A percentile compares a stretch with the other conserved stretches of the same genome.
Evolutionary conservation across 2,888 invertebrate genomes (phyloP).

Genomic region (Priocnemis perturbator): DNA sequence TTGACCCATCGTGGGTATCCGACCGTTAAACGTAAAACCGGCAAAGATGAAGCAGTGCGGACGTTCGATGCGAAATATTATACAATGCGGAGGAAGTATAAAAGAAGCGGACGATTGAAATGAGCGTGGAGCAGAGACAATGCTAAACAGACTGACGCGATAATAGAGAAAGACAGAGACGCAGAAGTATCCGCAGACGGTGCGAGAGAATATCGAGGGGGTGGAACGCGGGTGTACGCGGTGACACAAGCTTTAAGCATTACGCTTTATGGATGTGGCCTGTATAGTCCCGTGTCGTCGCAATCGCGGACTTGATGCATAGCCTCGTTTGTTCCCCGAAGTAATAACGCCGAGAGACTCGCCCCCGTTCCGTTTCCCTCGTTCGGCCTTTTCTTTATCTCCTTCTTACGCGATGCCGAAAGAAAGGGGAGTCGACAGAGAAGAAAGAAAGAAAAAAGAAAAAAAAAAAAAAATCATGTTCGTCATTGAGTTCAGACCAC

Average conservation of each 20-base stretch:
- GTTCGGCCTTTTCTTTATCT: background rate
- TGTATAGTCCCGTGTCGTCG: background rate
- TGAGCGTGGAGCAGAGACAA: too few species aligned
- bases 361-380: constrained; percentile 3
- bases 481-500: too few species aligned
- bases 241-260: background rate
- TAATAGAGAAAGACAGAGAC: background rate
- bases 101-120: too few species aligned
- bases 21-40: too few species aligned
- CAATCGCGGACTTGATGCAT: constrained; percentile 4
- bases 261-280: constrained; percentile 6
- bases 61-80: too few species aligned
- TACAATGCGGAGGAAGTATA: too few species aligned
- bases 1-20: too few species aligned
- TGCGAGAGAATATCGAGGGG: background rate
- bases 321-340: constrained; percentile 30
- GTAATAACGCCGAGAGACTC: constrained; percentile 37
- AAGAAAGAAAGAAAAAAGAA: too few species aligned
- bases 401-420: background rate
- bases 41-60: too few species aligned
- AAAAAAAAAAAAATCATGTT: too few species aligned
- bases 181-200: background rate
- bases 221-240: background rate
- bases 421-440: too few species aligned
- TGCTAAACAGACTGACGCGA: too few species aligned